Percentiles rank a stretch among this genome's conserved stretches.
Evolutionary conservation across 2,113 vertebrate species (phyloP).

Genomic region (Psettodes erumei): DNA sequence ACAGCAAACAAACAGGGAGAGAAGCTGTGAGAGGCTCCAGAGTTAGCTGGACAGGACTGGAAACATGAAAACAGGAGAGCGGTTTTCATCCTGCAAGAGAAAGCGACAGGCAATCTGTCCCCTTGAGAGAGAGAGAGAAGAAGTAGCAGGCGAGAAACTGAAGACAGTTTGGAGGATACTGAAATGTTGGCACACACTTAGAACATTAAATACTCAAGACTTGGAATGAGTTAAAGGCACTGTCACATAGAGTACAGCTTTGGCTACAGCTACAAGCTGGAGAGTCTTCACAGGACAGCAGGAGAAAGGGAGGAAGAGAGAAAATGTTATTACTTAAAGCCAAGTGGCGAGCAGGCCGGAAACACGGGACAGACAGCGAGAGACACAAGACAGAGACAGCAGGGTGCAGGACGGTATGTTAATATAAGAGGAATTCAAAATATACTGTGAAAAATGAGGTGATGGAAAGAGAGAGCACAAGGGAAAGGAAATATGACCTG

Average conservation of each 20-base stretch:
- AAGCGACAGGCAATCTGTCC: conserved; percentile 36
- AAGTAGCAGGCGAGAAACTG: conserved; percentile 36
- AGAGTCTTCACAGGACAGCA: conserved; percentile 27
- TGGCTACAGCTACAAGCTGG: conserved; percentile 45
- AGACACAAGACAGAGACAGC: conserved; percentile 50
- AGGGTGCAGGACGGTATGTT: conserved; percentile 27
- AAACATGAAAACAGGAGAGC: conserved; percentile 44
- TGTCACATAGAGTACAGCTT: conserved; percentile 22
- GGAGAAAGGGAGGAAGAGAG: conserved; percentile 30
- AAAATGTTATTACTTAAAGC: conserved; percentile 47
- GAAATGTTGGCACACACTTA: conserved; percentile 34
- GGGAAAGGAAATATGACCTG: neutral
- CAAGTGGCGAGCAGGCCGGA: conserved; percentile 30
- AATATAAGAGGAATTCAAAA: conserved; percentile 39
- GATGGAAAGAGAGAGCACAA: neutral
- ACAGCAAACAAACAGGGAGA: conserved; percentile 27
- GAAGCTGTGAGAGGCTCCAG: conserved; percentile 14
- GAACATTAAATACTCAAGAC: conserved; percentile 22
- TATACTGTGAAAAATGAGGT: conserved; percentile 34
- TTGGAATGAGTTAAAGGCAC: conserved; percentile 36
- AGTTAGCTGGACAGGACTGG: conserved; percentile 5
- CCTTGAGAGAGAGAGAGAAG: conserved; percentile 35
- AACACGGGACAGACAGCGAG: conserved; percentile 16
- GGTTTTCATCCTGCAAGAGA: conserved; percentile 63
- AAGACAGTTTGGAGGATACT: conserved; percentile 33